A percentile compares a stretch with the other conserved stretches of the same genome.
Evolutionary conservation across 2,113 vertebrate species (phyloP).

Genomic region (Bubo bubo): DNA sequence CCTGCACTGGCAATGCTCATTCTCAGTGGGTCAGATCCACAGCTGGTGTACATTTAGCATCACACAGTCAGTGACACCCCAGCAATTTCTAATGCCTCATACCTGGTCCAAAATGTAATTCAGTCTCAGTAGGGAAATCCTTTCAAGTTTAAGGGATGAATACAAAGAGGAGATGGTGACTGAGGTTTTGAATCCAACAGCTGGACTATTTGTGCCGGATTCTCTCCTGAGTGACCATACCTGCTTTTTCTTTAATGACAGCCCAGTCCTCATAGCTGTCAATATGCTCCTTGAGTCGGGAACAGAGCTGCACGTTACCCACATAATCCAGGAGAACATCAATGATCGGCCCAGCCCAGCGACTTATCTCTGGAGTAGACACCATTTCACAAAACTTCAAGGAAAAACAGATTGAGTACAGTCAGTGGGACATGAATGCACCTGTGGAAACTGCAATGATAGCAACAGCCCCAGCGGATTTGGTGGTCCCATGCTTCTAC

Average conservation of each 20-base stretch:
- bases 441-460: neutral
- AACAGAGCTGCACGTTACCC: constrained; percentile 88
- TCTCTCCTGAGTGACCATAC: constrained; percentile 69
- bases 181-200: neutral
- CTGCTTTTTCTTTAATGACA: constrained; percentile 85
- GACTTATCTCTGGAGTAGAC: constrained; percentile 81
- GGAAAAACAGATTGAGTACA: neutral
- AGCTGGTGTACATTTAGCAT: neutral
- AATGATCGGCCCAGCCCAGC: constrained; percentile 87
- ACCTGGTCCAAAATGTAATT: neutral
- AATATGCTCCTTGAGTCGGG: constrained; percentile 84
- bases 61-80: neutral
- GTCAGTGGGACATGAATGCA: neutral
- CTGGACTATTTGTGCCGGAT: neutral
- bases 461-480: neutral
- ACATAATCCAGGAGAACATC: constrained; percentile 94
- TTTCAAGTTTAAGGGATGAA: neutral
- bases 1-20: neutral
- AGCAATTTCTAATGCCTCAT: neutral
- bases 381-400: constrained; percentile 93
- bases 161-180: neutral
- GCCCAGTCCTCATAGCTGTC: constrained; percentile 89
- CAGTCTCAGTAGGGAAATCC: neutral
- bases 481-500: neutral
- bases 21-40: neutral